A percentile compares a stretch with the other conserved stretches of the same genome.
Evolutionary conservation across 2,888 invertebrate species (phyloP).

Genomic region (Melipona beecheii): DNA sequence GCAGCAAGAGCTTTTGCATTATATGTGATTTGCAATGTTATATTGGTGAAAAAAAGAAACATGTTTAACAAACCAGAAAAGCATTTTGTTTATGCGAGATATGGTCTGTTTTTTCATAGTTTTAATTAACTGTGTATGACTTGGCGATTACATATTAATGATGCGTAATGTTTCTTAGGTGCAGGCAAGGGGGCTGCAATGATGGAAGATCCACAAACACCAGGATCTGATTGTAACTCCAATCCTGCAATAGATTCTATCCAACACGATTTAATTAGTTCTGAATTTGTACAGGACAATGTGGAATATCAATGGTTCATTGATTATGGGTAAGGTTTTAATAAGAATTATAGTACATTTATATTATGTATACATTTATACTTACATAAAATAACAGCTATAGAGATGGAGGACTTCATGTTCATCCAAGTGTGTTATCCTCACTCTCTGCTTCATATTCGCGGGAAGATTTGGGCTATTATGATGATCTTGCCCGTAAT

Average conservation of each 20-base stretch:
- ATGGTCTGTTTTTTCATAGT: neutral
- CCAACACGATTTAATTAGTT: constrained; percentile 85
- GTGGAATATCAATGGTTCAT: constrained; percentile 96
- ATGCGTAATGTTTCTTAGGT: constrained; percentile 63
- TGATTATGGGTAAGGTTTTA: constrained; percentile 89
- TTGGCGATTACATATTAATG: neutral
- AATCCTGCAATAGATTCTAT: constrained; percentile 86
- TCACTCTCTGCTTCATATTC: constrained; percentile 93
- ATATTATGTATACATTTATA: constrained; percentile 2
- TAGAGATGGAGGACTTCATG: constrained; percentile 91
- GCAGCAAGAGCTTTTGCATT: neutral
- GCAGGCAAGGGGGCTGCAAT: constrained; percentile 76
- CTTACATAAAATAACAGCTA: constrained; percentile 85
- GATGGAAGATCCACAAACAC: constrained; percentile 84
- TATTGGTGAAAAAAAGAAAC: neutral
- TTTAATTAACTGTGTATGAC: neutral
- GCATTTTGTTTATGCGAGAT: constrained; percentile 25
- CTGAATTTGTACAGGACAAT: constrained; percentile 93
- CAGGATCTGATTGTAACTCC: constrained; percentile 87
- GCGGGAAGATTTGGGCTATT: constrained; percentile 88
- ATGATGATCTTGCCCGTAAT: constrained; percentile 94
- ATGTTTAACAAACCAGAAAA: constrained; percentile 25
- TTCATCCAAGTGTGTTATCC: constrained; percentile 92
- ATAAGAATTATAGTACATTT: neutral
- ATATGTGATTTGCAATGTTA: constrained; percentile 5